Percentiles rank a stretch among this genome's conserved stretches.
Evolutionary conservation across 2,888 invertebrate genomes (phyloP).

Genomic region (Agrochola circellaris): DNA sequence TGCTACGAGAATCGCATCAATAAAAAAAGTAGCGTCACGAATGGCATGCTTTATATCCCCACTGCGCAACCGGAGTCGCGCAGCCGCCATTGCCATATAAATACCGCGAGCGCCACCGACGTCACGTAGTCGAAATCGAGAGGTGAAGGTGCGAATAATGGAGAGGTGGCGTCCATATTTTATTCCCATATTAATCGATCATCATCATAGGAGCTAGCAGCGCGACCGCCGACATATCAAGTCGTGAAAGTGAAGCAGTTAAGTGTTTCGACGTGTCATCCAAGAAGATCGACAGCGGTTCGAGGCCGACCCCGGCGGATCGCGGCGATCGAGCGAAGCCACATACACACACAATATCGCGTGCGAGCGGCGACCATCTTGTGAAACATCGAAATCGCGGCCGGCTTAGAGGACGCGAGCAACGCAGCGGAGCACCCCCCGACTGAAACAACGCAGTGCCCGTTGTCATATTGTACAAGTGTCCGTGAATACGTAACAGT

Average conservation of each 20-base stretch:
- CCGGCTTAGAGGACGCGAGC: constrained; percentile 69
- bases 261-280: constrained; percentile 90
- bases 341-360: constrained; percentile 73
- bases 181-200: constrained; percentile 86
- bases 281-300: constrained; percentile 86
- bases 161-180: constrained; percentile 88
- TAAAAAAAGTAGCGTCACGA: constrained; percentile 46
- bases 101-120: constrained; percentile 81
- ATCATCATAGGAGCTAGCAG: constrained; percentile 87
- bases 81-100: constrained; percentile 86
- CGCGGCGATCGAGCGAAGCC: constrained; percentile 65
- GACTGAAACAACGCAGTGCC: constrained; percentile 63
- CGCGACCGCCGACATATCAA: constrained; percentile 85
- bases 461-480: constrained; percentile 58
- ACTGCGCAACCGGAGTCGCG: constrained; percentile 81
- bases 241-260: constrained; percentile 87
- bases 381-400: constrained; percentile 80
- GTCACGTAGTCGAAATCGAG: constrained; percentile 90
- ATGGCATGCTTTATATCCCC: constrained; percentile 83
- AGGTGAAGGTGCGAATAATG: constrained; percentile 89
- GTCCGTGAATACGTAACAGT: constrained; percentile 57
- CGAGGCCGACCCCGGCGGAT: constrained; percentile 83
- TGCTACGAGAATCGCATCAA: constrained; percentile 15
- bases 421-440: constrained; percentile 59
- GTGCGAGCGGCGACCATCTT: constrained; percentile 84